Conservation (phyloP, 2,888 invertebrate genomes). For the Cephalotes varians region DNA sequence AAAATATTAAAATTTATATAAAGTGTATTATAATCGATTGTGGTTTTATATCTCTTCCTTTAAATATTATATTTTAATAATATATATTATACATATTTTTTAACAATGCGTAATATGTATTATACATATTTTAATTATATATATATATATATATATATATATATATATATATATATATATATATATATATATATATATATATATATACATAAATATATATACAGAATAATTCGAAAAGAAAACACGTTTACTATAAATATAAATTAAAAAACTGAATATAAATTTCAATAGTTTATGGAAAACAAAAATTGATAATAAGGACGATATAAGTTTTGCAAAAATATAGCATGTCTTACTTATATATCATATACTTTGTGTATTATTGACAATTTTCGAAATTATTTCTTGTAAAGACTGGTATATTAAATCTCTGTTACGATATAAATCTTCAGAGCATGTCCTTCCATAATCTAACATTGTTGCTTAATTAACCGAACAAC, state of each 20-base stretch:
- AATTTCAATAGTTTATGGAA: background rate
- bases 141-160: too few relatives aligned
- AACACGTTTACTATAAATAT: background rate
- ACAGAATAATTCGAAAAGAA: background rate
- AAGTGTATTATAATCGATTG: background rate
- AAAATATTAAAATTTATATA: background rate
- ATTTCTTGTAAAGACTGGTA: background rate
- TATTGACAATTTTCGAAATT: background rate
- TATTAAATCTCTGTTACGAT: background rate
- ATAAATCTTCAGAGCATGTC: background rate
- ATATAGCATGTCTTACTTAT: background rate
- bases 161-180: too few relatives aligned
- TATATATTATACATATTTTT: too few relatives aligned
- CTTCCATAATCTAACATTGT: conserved; percentile 25
- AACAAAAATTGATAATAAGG: background rate
- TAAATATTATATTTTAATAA: background rate
- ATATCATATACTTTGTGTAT: background rate
- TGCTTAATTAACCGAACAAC: conserved; percentile 40
- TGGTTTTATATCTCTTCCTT: background rate
- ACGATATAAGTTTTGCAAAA: background rate
- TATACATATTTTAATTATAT: too few relatives aligned
- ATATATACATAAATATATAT: too few relatives aligned
- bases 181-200: too few relatives aligned
- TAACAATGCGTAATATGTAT: too few relatives aligned
- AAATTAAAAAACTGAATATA: background rate